Evolutionary conservation across 2,113 vertebrate species (phyloP).

Genomic region (Equus przewalskii): DNA sequence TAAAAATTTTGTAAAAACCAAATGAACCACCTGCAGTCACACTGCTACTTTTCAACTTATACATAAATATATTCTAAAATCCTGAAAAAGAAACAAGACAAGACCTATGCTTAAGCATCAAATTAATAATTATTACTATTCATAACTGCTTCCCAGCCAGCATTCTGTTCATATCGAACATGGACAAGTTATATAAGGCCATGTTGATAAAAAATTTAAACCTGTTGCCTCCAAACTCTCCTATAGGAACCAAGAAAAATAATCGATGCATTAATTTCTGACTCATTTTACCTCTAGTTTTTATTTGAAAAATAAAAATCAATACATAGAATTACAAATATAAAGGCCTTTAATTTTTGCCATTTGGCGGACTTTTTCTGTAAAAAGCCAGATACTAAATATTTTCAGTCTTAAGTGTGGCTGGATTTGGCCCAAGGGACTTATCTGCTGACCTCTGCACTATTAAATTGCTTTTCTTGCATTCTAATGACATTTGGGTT

Average conservation of each 20-base stretch:
- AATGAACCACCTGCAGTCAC: neutral
- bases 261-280: neutral
- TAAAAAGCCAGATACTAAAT: neutral
- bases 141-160: neutral
- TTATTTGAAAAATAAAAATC: neutral
- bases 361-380: neutral
- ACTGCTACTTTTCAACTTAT: constrained; percentile 47
- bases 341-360: neutral
- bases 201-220: neutral
- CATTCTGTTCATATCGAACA: neutral
- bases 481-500: neutral
- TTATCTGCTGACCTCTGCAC: neutral
- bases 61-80: neutral
- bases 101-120: neutral
- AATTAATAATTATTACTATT: neutral
- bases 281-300: neutral
- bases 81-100: neutral
- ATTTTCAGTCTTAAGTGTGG: neutral
- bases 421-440: neutral
- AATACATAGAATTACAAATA: neutral
- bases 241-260: neutral
- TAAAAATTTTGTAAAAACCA: constrained; percentile 53
- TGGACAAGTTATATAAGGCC: neutral
- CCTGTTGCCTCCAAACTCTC: neutral
- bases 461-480: neutral